Base-by-base conservation (phyloP, 2,797 vertebrate species). In the Semotilus atromaculatus region DNA sequence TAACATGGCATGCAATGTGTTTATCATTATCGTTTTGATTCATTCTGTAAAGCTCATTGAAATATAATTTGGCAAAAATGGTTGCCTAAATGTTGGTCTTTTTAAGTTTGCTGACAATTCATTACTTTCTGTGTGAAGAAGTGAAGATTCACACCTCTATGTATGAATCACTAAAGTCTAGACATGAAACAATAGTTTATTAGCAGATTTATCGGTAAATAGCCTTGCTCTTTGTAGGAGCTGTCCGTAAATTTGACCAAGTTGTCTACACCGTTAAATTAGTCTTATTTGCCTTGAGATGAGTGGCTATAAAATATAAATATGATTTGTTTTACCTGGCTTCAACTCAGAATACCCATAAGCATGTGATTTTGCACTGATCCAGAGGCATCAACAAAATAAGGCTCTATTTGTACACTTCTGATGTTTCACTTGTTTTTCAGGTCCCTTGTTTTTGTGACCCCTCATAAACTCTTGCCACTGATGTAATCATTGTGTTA, bases 391-490 rank as follows among this genome's bases (percentile, higher is more conserved):
- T 85, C 16, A 2, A 38, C 34, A 36, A 81, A 78, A 73, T 45
- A 64, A 73, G 36, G n/a, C 55, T 26, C 71, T 51, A 70, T 75
- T 64, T 68, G 60, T 67, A 26, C 26, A 36, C 43, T 75, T 45
- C 21, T 45, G 11, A 31, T 60, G 58, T 81, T 60, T 58, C 4
- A 9, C 38, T 73, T 78, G 43, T 31, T 68, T 75, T 84, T 81
- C 72, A 76, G 55, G 19, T 48, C 36, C 51, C 23, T 16, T 87
- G 88, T 87, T 88, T 88, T 79, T 29, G 14, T 62, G 80, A 89
- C 75, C 80, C 40, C 34, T 86, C 31, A 51, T 85, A 83, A 80
- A 78, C 83, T 38, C 58, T n/a, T 26, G 80, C 38, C 38, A 43
- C 43, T 81, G 83, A 86, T 81, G 80, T 86, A 81, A 83, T 74